Evolutionary conservation across 2,888 invertebrate species (phyloP), one percentile per base, ranked within the genome.

Genomic region (Agriopis aurantiaria): DNA sequence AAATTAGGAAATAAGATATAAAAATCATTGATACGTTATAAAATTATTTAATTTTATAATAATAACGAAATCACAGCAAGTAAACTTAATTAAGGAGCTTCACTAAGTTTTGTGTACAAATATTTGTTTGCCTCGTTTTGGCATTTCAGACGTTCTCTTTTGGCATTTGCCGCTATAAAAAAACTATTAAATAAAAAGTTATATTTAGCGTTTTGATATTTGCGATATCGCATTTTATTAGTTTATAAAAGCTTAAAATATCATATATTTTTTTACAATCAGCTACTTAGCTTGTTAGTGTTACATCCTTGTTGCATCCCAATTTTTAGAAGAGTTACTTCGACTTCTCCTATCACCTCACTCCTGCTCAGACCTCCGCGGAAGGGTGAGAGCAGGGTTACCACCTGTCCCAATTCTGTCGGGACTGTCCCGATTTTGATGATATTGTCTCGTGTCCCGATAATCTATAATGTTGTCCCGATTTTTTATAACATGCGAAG

Each of bases 161-260:
- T 64, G 51, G 12, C 64, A 69, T 69, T 69, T 69, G 33, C n/a
- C 40, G 53, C 46, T n/a, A 41, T 64, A 45, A 55, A 64, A 49
- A 48, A 5, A 41, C 33, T 43, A 41, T 56, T 48, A 62, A 55
- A 57, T 68, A 59, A 12, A 58, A n/a, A 63, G 23, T 52, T 58
- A 40, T 57, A 17, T 55, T 45, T 40, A 12, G 17, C 10, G 8
- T 17, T 49, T 23, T 43, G 41, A 8, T 48, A 52, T 40, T 14
- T 14, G 46, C 12, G 23, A 33, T 33, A 12, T 17, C 0, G 57
- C 9, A 45, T 56, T 41, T 17, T 58, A 58, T 58, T 46, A 33
- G 0, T 4, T 23, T 23, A 23, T 12, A 23, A 48, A 23, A 59
- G 14, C 12, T 48, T 46, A 12, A 23, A 7, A 8, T 23, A 1